Base-by-base conservation (phyloP, 2,797 vertebrate genomes). In the Danio kyathit region DNA sequence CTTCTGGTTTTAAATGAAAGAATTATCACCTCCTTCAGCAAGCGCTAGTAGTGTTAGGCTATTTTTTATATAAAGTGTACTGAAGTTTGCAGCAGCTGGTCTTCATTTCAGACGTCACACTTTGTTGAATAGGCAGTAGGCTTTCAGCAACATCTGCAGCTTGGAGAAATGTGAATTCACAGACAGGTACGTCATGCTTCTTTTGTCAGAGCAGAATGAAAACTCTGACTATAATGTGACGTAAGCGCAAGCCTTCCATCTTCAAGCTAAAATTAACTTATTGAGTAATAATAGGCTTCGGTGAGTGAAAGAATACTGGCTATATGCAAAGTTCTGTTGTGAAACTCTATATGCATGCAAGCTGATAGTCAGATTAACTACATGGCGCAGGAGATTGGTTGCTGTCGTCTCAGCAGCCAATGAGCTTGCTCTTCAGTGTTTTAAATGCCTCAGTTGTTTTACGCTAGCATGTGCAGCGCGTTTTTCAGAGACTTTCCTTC, bases 1-100 rank as follows among this genome's bases (percentile, higher is more conserved):
- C 5, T 46, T 13, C 59, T 61, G 21, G 11, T 40, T 79, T 79
- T 70, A 60, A 79, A 61, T 61, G 56, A 29, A 79, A 41, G 65
- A 71, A 72, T 63, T 71, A 71, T 71, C 76, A 29, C 38, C 48
- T 43, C 59, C 13, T 57, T 54, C 46, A 63, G 44, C 54, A 41
- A 51, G 54, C 4, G 43, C 29, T 48, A 44, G 51, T 21, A 41
- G 66, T 17, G 44, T 19, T 51, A 43, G 48, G 29, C 44, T 21
- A 70, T 59, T 80, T 60, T 21, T 0, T 29, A n/a, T n/a, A 29
- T 29, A 21, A 70, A 65, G 74, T 43, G 12, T 51, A 49, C 70
- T 80, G 40, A 44, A 65, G 64, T 81, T 70, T 71, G 41, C 46
- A 82, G 61, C 71, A 83, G 79, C 84, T 79, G 82, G 79, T 72